Conservation (phyloP, 2,113 vertebrate genomes). For the Anser brachyrhynchus region DNA sequence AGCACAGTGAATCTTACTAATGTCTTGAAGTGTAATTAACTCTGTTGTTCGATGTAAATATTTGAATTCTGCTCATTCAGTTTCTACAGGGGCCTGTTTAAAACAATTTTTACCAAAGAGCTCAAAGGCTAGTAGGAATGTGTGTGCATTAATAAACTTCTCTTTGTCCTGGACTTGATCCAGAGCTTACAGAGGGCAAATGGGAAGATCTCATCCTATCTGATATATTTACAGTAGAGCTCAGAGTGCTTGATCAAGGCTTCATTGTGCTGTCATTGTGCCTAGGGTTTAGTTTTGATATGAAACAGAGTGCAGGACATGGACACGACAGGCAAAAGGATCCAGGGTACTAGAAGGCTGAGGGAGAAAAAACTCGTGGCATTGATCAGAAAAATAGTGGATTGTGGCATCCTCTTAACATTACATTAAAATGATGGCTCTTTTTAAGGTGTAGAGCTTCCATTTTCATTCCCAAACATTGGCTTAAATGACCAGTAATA, state of each 20-base stretch:
- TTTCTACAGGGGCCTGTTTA: slow-evolving; percentile 15
- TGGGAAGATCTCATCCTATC: slow-evolving; percentile 51
- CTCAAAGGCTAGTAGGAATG: slow-evolving; percentile 54
- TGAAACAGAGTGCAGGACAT: neutral
- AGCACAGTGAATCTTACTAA: slow-evolving; percentile 51
- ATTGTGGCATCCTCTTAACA: neutral
- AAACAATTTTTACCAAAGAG: slow-evolving; percentile 46
- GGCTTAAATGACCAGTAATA: neutral
- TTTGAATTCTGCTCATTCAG: slow-evolving; percentile 47
- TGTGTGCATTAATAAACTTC: slow-evolving; percentile 56
- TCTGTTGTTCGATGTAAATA: slow-evolving; percentile 58
- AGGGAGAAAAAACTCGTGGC: neutral
- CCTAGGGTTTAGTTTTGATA: slow-evolving; percentile 22
- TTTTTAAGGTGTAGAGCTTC: neutral
- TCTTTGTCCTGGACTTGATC: slow-evolving; percentile 54
- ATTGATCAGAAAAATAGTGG: neutral
- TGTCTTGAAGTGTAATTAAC: slow-evolving; percentile 58
- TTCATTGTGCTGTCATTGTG: slow-evolving; percentile 47
- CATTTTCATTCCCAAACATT: neutral
- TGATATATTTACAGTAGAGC: slow-evolving; percentile 51
- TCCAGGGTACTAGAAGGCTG: neutral
- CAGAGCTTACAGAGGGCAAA: slow-evolving; percentile 57
- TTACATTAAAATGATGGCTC: neutral
- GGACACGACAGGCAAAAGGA: neutral
- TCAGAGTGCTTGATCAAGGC: slow-evolving; percentile 37